Conservation (phyloP, 2,797 vertebrate species). For the Betta splendens region DNA sequence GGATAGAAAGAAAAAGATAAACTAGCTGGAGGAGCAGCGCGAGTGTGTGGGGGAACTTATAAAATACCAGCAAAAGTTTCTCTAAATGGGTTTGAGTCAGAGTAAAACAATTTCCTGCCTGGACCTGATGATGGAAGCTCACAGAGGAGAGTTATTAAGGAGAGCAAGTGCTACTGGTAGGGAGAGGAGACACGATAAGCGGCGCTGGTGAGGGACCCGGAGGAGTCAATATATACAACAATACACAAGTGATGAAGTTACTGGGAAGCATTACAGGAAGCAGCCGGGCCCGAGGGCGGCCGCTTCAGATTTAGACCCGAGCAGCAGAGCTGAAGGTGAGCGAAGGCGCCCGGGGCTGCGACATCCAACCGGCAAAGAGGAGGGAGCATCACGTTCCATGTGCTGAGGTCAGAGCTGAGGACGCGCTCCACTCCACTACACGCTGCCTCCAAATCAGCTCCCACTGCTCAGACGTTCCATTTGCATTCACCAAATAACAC, state of each 20-base stretch:
- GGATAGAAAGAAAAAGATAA: conserved; percentile 21
- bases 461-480: no score
- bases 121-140: conserved; percentile 42
- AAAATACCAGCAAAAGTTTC: conserved; percentile 50
- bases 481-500: background rate
- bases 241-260: conserved; percentile 65
- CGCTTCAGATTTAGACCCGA: conserved; percentile 39
- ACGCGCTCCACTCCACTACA: no score
- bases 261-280: conserved; percentile 41
- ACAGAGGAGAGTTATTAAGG: conserved; percentile 38
- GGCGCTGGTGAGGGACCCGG: conserved; percentile 31
- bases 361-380: no score
- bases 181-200: conserved; percentile 31
- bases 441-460: background rate
- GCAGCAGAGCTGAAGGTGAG: conserved; percentile 33
- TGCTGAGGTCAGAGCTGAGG: no score
- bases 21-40: background rate
- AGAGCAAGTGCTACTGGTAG: conserved; percentile 29
- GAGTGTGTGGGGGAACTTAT: conserved; percentile 6
- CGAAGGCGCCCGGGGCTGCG: conserved; percentile 47
- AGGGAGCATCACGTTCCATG: no score
- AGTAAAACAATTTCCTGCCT: conserved; percentile 45
- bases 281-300: conserved; percentile 44
- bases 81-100: conserved; percentile 49
- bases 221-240: conserved; percentile 55